Percentiles rank a stretch among this genome's conserved stretches.
These are phyloP conservation scores for Xestia sexstrigata DNA, from an alignment of 2,888 invertebrate species.

Conservation along the genomic window DNA sequence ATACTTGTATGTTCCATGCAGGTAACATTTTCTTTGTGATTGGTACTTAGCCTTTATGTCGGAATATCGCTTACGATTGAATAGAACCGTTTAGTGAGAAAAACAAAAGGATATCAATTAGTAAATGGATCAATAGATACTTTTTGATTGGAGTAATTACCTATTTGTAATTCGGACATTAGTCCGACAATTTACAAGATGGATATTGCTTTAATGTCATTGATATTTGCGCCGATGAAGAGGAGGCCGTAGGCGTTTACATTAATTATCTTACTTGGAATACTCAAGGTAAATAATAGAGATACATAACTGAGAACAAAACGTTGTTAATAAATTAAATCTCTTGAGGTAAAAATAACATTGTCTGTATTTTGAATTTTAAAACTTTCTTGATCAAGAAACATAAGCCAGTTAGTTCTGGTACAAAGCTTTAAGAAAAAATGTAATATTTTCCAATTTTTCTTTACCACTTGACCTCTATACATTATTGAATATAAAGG, in stretches of 20 bases:
- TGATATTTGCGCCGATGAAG: not conserved
- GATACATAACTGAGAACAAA: slow-evolving; percentile 7
- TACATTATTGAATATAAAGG: slow-evolving; percentile 59
- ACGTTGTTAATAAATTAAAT: slow-evolving; percentile 25
- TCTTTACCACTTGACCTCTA: slow-evolving; percentile 43
- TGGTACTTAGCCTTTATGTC: not conserved
- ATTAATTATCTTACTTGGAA: slow-evolving; percentile 19
- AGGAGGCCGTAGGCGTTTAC: slow-evolving; percentile 7
- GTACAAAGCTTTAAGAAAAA: slow-evolving; percentile 19
- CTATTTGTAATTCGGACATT: not conserved
- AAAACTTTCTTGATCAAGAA: slow-evolving; percentile 18
- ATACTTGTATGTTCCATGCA: not conserved
- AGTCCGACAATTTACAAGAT: not conserved
- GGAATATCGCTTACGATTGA: not conserved
- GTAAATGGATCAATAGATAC: not conserved
- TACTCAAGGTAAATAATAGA: slow-evolving; percentile 10
- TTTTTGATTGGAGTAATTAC: not conserved
- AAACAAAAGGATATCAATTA: not conserved
- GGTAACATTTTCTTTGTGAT: not conserved
- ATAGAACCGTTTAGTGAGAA: not conserved
- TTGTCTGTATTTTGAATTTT: slow-evolving; percentile 8
- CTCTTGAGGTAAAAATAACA: slow-evolving; percentile 14
- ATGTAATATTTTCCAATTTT: slow-evolving; percentile 31
- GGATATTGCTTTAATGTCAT: not conserved
- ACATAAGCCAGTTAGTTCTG: slow-evolving; percentile 37